These are phyloP conservation scores for Diaperis boleti DNA, from an alignment of 2,888 invertebrate genomes.

Conservation along the genomic window DNA sequence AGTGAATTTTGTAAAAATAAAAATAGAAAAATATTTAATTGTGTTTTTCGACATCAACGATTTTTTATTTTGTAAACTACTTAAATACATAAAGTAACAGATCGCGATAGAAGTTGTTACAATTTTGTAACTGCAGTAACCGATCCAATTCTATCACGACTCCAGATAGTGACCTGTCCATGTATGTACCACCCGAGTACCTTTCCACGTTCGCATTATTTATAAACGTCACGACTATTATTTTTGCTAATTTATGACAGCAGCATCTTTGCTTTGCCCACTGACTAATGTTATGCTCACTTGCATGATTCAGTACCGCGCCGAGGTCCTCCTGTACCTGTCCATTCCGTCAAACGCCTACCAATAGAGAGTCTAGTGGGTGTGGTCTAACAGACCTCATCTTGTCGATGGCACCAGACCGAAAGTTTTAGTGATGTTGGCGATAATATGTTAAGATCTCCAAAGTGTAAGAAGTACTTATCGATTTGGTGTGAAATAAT, in stretches of 20 bases:
- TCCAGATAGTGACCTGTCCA: not conserved
- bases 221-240: not conserved
- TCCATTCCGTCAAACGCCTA: conserved; percentile 41
- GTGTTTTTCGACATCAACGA: too few relatives aligned
- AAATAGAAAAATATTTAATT: too few relatives aligned
- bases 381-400: conserved; percentile 55
- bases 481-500: conserved; percentile 67
- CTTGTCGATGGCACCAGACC: conserved; percentile 51
- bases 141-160: not conserved
- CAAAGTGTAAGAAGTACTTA: conserved; percentile 65
- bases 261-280: not conserved
- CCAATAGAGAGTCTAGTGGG: conserved; percentile 55
- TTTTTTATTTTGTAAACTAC: too few relatives aligned
- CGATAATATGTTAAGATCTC: conserved; percentile 63
- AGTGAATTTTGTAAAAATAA: too few relatives aligned
- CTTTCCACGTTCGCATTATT: not conserved
- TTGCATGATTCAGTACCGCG: conserved; percentile 18
- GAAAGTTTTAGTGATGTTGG: conserved; percentile 60
- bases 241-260: conserved; percentile 5
- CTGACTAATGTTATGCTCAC: conserved; percentile 3
- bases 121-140: not conserved
- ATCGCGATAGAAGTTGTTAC: too few relatives aligned
- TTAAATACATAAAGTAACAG: too few relatives aligned
- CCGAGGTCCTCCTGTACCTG: conserved; percentile 42
- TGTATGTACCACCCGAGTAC: not conserved